These are phyloP conservation scores for Xestia rhomboidea DNA, from an alignment of 2,888 invertebrate genomes.

Conservation along the genomic window DNA sequence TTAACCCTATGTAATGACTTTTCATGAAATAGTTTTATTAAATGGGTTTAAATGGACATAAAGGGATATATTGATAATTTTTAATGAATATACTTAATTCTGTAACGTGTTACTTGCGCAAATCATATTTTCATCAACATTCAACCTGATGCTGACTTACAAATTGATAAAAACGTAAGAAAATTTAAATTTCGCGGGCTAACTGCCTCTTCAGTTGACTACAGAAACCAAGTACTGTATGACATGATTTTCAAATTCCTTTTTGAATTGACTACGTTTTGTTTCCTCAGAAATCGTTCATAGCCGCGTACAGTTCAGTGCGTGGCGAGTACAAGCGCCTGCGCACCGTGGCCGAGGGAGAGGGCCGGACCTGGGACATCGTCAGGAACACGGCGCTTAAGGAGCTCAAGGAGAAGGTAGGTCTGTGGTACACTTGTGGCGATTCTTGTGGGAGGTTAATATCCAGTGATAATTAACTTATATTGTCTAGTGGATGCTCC, in stretches of 20 bases:
- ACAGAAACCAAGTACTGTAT: background rate
- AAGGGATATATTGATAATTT: too few species aligned
- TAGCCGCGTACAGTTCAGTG: constrained; percentile 91
- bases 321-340: constrained; percentile 94
- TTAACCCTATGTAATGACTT: too few species aligned
- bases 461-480: background rate
- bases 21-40: too few species aligned
- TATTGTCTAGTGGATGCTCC: too few species aligned
- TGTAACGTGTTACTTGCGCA: too few species aligned
- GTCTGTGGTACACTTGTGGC: background rate
- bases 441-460: background rate
- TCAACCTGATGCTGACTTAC: too few species aligned
- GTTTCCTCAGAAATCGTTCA: constrained; percentile 86
- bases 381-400: constrained; percentile 92
- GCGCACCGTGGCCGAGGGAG: constrained; percentile 91
- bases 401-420: constrained; percentile 79
- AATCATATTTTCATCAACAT: too few species aligned
- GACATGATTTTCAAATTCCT: background rate
- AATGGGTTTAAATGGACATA: too few species aligned
- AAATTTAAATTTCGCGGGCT: too few species aligned
- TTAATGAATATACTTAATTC: too few species aligned
- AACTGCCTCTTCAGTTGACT: background rate
- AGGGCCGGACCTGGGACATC: constrained; percentile 93
- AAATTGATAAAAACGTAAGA: too few species aligned
- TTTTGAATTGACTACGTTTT: background rate